These are phyloP conservation scores for Eueremaeus valkanovi DNA, from an alignment of 2,888 invertebrate genomes.

Conservation along the genomic window DNA sequence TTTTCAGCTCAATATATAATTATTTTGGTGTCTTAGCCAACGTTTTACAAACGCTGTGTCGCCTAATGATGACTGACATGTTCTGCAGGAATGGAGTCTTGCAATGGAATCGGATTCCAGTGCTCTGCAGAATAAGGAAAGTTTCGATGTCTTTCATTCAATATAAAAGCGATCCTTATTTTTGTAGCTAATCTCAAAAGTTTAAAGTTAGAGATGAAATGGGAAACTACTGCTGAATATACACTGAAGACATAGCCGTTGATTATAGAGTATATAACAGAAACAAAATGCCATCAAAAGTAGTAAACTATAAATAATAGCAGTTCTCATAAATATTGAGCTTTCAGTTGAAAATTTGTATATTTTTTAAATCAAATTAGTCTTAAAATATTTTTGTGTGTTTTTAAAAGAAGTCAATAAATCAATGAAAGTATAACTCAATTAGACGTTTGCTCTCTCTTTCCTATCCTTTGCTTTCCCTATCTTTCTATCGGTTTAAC, in stretches of 20 bases:
- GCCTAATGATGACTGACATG: conserved; percentile 13
- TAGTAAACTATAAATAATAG: not conserved
- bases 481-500: too few species aligned
- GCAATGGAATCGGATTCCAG: not conserved
- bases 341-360: not conserved
- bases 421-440: not conserved
- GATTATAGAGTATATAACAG: not conserved
- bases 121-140: not conserved
- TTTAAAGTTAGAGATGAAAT: not conserved
- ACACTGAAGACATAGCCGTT: not conserved
- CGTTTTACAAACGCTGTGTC: not conserved
- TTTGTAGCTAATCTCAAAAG: not conserved
- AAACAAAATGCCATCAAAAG: not conserved
- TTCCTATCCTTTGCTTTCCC: not conserved
- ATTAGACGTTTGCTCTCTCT: not conserved
- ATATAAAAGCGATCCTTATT: not conserved
- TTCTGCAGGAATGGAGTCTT: not conserved
- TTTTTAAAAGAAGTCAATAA: not conserved
- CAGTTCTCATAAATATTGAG: not conserved
- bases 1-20: conserved; percentile 18
- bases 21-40: conserved; percentile 25
- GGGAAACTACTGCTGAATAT: not conserved
- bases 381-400: conserved; percentile 8
- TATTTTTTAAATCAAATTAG: conserved; percentile 10
- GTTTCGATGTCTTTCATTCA: not conserved